Evolutionary conservation across 2,888 invertebrate species (phyloP).

Genomic region (Cosmopolites sordidus): DNA sequence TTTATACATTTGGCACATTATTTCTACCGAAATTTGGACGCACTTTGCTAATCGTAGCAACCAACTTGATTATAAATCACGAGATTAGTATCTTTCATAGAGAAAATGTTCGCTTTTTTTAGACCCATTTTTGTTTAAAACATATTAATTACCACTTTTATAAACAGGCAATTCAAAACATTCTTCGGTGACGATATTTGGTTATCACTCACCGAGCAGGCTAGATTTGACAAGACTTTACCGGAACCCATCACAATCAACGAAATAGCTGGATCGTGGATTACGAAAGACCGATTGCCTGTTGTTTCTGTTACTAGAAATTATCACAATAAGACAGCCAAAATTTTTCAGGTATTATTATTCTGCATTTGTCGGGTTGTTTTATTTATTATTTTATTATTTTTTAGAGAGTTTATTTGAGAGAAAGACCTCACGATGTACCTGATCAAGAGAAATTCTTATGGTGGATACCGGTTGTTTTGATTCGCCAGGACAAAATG

Average conservation of each 20-base stretch:
- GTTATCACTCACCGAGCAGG: conserved; percentile 66
- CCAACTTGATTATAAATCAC: too few species aligned
- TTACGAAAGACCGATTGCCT: conserved; percentile 74
- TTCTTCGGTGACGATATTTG: conserved; percentile 79
- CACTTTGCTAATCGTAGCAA: too few species aligned
- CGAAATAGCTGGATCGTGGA: conserved; percentile 77
- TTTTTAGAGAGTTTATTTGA: conserved; percentile 62
- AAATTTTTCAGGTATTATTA: conserved; percentile 59
- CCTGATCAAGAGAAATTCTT: conserved; percentile 65
- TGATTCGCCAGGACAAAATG: conserved; percentile 57
- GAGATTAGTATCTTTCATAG: too few species aligned
- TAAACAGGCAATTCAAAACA: conserved; percentile 62
- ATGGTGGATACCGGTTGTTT: conserved; percentile 72
- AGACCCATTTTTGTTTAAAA: too few species aligned
- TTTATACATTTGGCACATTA: too few species aligned
- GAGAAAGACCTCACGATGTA: conserved; percentile 69
- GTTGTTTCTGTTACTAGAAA: conserved; percentile 67
- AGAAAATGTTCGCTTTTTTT: too few species aligned
- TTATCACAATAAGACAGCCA: conserved; percentile 60
- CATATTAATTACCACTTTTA: too few species aligned
- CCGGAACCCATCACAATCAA: conserved; percentile 57
- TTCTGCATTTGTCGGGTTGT: too few species aligned
- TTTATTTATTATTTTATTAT: too few species aligned
- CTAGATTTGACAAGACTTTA: conserved; percentile 57
- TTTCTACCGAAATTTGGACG: too few species aligned